Evolutionary conservation across 2,113 vertebrate genomes (phyloP).

Genomic region (Gallinago media): DNA sequence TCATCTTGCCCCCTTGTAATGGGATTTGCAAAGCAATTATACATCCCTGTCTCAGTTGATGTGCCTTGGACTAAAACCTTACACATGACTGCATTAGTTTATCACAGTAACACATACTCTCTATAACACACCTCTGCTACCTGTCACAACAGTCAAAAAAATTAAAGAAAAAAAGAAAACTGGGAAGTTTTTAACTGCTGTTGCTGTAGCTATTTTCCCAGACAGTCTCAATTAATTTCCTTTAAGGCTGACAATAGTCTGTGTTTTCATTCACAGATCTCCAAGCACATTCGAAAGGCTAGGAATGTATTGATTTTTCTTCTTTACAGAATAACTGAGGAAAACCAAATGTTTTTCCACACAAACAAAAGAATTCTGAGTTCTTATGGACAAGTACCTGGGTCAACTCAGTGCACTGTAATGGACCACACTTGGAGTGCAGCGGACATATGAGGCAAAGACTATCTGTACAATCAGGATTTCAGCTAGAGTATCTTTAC

Average conservation of each 20-base stretch:
- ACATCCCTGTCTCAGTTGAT: neutral
- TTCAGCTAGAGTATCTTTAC: neutral
- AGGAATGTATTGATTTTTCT: neutral
- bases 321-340: neutral
- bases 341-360: neutral
- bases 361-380: neutral
- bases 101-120: slow-evolving; percentile 4
- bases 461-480: neutral
- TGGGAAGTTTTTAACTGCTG: neutral
- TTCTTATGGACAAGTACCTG: neutral
- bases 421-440: neutral
- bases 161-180: neutral
- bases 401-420: rapidly evolving
- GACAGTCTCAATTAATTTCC: neutral
- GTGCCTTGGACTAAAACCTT: neutral
- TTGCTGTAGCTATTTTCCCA: neutral
- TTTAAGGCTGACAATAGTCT: neutral
- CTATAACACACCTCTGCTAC: neutral
- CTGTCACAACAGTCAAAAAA: slow-evolving; percentile 19
- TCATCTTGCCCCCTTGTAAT: slow-evolving; percentile 54
- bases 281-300: neutral
- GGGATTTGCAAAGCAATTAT: slow-evolving; percentile 66
- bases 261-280: neutral
- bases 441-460: neutral
- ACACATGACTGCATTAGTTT: slow-evolving; percentile 40